phyloP scores from a whole-genome alignment of 2,113 vertebrate species.

The Colistium nudipinnis region DNA sequence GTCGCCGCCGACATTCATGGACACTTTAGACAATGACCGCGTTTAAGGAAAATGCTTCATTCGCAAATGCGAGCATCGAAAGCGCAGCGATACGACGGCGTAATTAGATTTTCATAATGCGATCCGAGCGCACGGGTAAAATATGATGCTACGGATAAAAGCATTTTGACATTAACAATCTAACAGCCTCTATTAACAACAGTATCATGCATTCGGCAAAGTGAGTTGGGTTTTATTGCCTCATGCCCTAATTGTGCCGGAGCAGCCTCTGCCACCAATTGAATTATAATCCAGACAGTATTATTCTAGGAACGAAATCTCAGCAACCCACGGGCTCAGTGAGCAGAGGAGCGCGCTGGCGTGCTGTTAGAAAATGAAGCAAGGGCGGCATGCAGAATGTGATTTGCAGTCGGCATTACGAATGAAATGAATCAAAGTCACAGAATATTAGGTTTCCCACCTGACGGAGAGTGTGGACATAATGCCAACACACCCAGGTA shows the following conservation, averaged over 20 bases:
- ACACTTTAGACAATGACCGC: conserved; percentile 30
- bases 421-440: neutral
- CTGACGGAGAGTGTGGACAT: neutral
- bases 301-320: too few relatives aligned
- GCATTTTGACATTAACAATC: neutral
- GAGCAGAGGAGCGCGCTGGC: too few relatives aligned
- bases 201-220: neutral
- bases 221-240: neutral
- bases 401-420: neutral
- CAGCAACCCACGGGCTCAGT: too few relatives aligned
- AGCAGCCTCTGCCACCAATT: too few relatives aligned
- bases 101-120: conserved; percentile 1
- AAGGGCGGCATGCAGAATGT: too few relatives aligned
- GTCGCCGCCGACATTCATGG: conserved; percentile 38
- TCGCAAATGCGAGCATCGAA: conserved; percentile 1
- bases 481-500: neutral
- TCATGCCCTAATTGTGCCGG: too few relatives aligned
- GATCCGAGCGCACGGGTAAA: neutral
- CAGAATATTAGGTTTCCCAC: neutral
- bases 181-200: neutral
- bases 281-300: too few relatives aligned
- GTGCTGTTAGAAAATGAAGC: too few relatives aligned
- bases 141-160: conserved; percentile 1
- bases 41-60: conserved; percentile 3
- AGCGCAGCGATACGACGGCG: too few relatives aligned